Base-by-base conservation (phyloP, 2,888 invertebrate genomes). In the Tortricodes alternella region DNA sequence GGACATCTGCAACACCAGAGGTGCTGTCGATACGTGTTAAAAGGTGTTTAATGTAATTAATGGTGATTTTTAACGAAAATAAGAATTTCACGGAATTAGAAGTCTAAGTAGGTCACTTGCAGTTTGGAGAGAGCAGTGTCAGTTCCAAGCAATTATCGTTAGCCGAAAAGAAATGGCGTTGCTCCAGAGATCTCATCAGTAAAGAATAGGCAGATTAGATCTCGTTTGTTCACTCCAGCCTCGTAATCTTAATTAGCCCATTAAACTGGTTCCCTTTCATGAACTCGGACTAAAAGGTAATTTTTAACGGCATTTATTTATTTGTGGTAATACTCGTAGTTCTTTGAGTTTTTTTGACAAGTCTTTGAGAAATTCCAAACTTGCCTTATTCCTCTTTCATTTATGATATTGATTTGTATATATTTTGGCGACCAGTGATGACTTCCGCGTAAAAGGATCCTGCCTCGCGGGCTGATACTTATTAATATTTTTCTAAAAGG, bases 171-270 rank as follows among this genome's bases (percentile, higher is more conserved):
- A 58, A 49, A 55, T 38, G 32, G 51, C 49, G 39, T 55, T 49
- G 32, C 57, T 49, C 49, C 21, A 13, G 37, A 55, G 38, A 53
- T 59, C 58, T 59, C 62, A 55, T 55, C 56, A 59, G 61, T 48
- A 49, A 58, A 62, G 62, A 63, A 66, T 61, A 62, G 62, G 60
- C 56, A 77, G 80, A 83, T 80, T 74, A 74, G 51, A 81, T 78
- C 77, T 68, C 67, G 64, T 76, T 78, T 78, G 80, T 80, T 78
- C 72, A 70, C 65, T 75, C 70, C 66, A 71, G 65, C 68, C 71
- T 70, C 68, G 66, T 74, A 75, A 77, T 79, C 73, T 78, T 79
- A 77, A 81, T 80, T 80, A 78, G 70, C 72, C 72, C 66, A 67
- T 71, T 64, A 70, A 63, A 70, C 64, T 59, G 59, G 50, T 59